Base-by-base conservation (phyloP, 2,113 vertebrate species). In the Datnioides undecimradiatus region DNA sequence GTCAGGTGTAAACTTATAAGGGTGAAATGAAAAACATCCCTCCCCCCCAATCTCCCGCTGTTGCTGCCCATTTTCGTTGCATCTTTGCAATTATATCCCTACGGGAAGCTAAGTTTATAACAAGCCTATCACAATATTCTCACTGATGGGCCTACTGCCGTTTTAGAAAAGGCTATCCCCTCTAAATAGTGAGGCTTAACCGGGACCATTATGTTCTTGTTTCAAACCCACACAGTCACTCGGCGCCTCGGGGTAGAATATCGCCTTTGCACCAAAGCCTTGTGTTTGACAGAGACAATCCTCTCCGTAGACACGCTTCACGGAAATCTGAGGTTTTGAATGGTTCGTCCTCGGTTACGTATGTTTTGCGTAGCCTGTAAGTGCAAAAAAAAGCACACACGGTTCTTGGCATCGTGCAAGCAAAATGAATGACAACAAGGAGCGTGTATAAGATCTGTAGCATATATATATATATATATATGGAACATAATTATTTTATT, bases 221-320 rank as follows among this genome's bases (percentile, higher is more conserved):
- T 81, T 69, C 34, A 82, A 82, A 23, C 74, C 84, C 76, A 72
- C 88, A 66, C 75, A 80, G 74, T 80, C 87, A 82, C 65, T 77
- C 45, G 36, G 62, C 46, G 79, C 83, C 68, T 75, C 60, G 54
- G 68, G 84, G 66, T 59, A 49, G 57, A 74, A 71, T 73, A 64
- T 82, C 48, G 54, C 70, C 81, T 88, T 88, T 86, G 73, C 75
- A 73, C 59, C 65, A 84, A 68, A 87, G 64, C 64, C 73, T 76
- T 65, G 51, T 81, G 76, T 85, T 75, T 84, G 76, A 85, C 73
- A 87, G 67, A 78, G 80, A 78, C 79, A 80, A 81, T 60, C 55
- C 36, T 77, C 76, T 79, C 45, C 48, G 49, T 43, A 66, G 73
- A 84, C 73, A 86, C 55, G 73, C 68, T 84, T 58, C 33, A 46